These are phyloP conservation scores for Lepisosteus oculatus DNA, from an alignment of 2,113 vertebrate genomes.

Conservation along the genomic window DNA sequence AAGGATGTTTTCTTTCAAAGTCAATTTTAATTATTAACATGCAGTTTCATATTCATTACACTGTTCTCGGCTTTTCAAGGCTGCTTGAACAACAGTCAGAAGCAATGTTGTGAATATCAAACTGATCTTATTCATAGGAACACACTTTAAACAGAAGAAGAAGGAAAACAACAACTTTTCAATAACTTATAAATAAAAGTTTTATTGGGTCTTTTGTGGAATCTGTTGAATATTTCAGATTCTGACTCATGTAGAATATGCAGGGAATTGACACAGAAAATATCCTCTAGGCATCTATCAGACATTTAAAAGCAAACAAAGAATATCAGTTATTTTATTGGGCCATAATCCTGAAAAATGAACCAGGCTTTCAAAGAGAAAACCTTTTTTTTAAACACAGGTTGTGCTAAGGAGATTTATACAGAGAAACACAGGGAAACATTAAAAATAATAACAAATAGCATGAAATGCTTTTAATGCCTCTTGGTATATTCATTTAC, in stretches of 20 bases:
- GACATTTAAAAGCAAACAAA: slow-evolving; percentile 22
- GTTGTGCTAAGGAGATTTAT: too few species aligned
- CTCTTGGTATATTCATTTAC: too few species aligned
- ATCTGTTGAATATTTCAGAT: slow-evolving; percentile 33
- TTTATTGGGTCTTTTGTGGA: slow-evolving; percentile 30
- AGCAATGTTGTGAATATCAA: slow-evolving; percentile 43
- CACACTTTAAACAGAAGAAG: slow-evolving; percentile 24
- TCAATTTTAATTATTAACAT: slow-evolving; percentile 59
- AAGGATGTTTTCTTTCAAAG: slow-evolving; percentile 57
- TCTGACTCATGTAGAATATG: slow-evolving; percentile 26
- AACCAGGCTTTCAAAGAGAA: background rate
- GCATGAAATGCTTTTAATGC: too few species aligned
- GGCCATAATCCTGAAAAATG: background rate
- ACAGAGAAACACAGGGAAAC: too few species aligned
- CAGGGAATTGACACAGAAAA: slow-evolving; percentile 19
- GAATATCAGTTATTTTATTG: background rate
- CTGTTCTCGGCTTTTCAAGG: slow-evolving; percentile 37
- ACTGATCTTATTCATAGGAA: slow-evolving; percentile 43
- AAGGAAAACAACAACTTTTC: background rate
- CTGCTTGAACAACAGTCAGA: slow-evolving; percentile 47
- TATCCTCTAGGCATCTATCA: slow-evolving; percentile 22
- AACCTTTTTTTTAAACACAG: too few species aligned
- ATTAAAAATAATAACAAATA: too few species aligned
- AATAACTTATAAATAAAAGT: slow-evolving; percentile 16
- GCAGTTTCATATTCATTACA: slow-evolving; percentile 49